Conservation (phyloP, 53 echinoderm and acorn worm genomes). For the Hippasteria phrygiana region DNA sequence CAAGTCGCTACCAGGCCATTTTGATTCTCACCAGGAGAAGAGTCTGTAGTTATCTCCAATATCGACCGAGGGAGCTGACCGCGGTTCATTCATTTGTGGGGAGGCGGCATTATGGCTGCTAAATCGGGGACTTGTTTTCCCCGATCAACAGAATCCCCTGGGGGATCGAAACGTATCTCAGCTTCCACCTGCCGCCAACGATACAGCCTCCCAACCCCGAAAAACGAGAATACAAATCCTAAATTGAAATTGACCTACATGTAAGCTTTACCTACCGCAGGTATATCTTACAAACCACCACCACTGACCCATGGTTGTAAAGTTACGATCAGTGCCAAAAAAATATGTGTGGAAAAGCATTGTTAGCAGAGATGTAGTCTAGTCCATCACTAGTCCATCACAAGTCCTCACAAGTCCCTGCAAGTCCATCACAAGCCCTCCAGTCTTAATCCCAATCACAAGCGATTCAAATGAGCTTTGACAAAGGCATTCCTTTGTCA, state of each 20-base stretch:
- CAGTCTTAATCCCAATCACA: too few species aligned
- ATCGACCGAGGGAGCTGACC: slow-evolving; percentile 29
- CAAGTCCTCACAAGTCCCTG: too few species aligned
- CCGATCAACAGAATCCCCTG: not conserved
- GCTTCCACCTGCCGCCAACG: slow-evolving; percentile 42
- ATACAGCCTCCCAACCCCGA: slow-evolving; percentile 11
- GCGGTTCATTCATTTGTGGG: not conserved
- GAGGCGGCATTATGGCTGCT: slow-evolving; percentile 15
- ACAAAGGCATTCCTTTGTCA: too few species aligned
- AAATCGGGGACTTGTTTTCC: slow-evolving; percentile 15
- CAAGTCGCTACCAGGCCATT: not conserved
- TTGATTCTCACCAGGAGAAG: not conserved
- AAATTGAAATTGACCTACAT: not conserved
- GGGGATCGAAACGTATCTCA: slow-evolving; percentile 18
- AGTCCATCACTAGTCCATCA: too few species aligned
- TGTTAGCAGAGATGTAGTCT: too few species aligned
- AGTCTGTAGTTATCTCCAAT: not conserved
- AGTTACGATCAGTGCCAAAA: too few species aligned
- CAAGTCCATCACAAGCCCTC: too few species aligned
- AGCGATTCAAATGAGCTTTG: too few species aligned
- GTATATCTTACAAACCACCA: too few species aligned
- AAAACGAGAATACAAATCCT: not conserved
- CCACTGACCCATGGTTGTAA: too few species aligned
- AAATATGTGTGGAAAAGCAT: too few species aligned
- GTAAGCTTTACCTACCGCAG: too few species aligned